Conservation (phyloP, 1,140 invertebrate genomes). For the Leptonema lineaticorne region DNA sequence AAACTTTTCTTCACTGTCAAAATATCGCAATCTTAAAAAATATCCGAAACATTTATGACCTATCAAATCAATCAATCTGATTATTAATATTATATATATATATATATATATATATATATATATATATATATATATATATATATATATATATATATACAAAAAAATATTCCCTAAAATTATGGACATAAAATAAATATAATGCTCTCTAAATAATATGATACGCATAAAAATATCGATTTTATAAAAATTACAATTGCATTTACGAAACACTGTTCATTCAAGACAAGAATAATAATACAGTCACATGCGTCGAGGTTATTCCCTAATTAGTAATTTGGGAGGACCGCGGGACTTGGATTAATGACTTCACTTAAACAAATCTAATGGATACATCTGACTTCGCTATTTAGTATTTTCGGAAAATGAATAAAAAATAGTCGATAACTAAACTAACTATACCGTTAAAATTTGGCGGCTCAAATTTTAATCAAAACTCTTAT, state of each 20-base stretch:
- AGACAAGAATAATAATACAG: neutral
- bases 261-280: too few relatives aligned
- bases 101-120: too few relatives aligned
- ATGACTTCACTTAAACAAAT: slow-evolving; percentile 34
- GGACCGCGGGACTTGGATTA: slow-evolving; percentile 28
- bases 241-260: too few relatives aligned
- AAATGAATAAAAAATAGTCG: slow-evolving; percentile 3
- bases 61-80: neutral
- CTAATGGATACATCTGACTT: slow-evolving; percentile 25
- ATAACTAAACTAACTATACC: too few relatives aligned
- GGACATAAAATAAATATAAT: too few relatives aligned
- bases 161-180: too few relatives aligned
- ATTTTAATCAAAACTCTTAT: too few relatives aligned
- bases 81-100: neutral
- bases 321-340: slow-evolving; percentile 40
- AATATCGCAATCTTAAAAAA: slow-evolving; percentile 2
- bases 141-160: neutral
- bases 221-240: neutral
- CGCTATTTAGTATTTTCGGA: neutral
- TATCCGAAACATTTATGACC: neutral
- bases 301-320: slow-evolving; percentile 14
- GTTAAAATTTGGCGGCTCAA: too few relatives aligned
- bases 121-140: neutral
- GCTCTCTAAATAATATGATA: too few relatives aligned
- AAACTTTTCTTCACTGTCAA: slow-evolving; percentile 25